Percentiles rank a stretch among this genome's conserved stretches.
phyloP scores from a whole-genome alignment of 1,140 invertebrate species.

The Bursaphelenchus mucronatus region DNA sequence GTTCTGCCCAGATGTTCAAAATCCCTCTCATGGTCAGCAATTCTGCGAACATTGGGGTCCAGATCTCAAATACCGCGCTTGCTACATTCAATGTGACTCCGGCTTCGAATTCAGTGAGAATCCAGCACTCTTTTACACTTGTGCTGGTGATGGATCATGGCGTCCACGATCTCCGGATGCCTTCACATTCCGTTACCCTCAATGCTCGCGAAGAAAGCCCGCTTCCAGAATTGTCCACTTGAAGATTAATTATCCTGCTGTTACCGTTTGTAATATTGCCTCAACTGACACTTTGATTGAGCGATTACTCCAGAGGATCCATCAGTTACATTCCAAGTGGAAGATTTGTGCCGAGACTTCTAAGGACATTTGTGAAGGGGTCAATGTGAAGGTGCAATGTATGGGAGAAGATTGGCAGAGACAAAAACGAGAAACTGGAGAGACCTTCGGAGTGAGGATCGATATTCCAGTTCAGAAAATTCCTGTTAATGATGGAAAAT shows the following conservation, averaged over 20 bases:
- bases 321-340: constrained; percentile 50
- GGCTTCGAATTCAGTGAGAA: constrained; percentile 81
- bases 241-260: constrained; percentile 47
- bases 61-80: constrained; percentile 78
- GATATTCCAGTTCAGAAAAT: constrained; percentile 5
- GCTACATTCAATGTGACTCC: constrained; percentile 77
- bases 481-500: constrained; percentile 7
- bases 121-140: constrained; percentile 89
- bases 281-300: constrained; percentile 51
- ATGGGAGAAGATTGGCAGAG: constrained; percentile 5
- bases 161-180: constrained; percentile 75
- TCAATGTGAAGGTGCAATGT: constrained; percentile 28
- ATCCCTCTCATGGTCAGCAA: constrained; percentile 82
- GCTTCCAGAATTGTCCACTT: constrained; percentile 46
- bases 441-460: constrained; percentile 2
- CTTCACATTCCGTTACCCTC: constrained; percentile 52
- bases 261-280: constrained; percentile 51
- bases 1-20: constrained; percentile 78
- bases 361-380: constrained; percentile 17
- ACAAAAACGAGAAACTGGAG: neutral
- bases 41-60: constrained; percentile 91
- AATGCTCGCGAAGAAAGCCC: constrained; percentile 48
- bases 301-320: constrained; percentile 40
- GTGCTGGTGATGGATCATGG: constrained; percentile 92
- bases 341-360: constrained; percentile 43